Evolutionary conservation across 37 sponge, comb jelly and placozoan species (phyloP), one percentile per base, ranked within the genome.

Genomic region (Geodia barretti): DNA sequence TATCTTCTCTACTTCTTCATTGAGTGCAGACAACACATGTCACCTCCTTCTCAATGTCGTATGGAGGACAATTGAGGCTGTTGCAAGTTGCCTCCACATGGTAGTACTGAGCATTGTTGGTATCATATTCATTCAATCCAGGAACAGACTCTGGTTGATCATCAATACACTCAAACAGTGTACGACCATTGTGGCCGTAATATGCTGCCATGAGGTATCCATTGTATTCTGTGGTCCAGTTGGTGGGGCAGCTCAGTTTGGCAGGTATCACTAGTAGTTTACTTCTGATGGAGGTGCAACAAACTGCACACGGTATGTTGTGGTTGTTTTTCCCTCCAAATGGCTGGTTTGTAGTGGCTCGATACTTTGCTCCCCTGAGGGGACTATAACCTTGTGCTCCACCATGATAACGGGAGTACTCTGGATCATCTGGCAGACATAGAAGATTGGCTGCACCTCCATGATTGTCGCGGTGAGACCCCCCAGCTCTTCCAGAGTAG

Each of bases 11-110:
- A n/a, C n/a, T n/a, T n/a, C n/a, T n/a, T n/a, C n/a, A n/a, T n/a
- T n/a, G n/a, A n/a, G n/a, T n/a, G 61, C 85, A 85, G 64, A 85
- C 85, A 5, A 60, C 85, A 85, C 85, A 85, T 20, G 85, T 63
- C 5, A 85, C 68, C 35, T 76, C 85, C 66, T 85, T 76, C 41
- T 39, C 41, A 17, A 28, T 60, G 26, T 77, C 64, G 35, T 85
- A 85, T 41, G 85, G 85, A 20, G 72, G 72, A 77, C 85, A 85
- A 21, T 72, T 78, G 0, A 85, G 41, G 19, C 71, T 73, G 47
- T 70, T 65, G 41, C 85, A 85, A 24, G 39, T 85, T 3, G 72
- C 73, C 33, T 85, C 85, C 68, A 32, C 39, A 60, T 71, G 63
- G 32, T 77, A 71, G 64, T 78, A 78, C 20, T 72, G 39, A 60